Evolutionary conservation across 2,888 invertebrate species (phyloP), one percentile per base, ranked within the genome.

Genomic region (Caenorhabditis afra): DNA sequence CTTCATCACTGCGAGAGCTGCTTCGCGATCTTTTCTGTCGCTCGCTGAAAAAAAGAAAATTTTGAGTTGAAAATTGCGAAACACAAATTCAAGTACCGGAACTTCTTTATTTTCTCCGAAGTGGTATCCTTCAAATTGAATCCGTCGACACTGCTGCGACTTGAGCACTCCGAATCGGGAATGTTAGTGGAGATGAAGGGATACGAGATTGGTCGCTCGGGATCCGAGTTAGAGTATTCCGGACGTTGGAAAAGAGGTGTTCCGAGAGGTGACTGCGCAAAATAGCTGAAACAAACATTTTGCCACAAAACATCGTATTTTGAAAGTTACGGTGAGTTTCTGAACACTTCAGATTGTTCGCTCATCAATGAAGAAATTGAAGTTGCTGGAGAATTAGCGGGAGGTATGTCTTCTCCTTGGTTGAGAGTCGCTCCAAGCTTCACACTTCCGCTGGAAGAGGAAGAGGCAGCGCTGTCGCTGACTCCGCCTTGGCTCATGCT

Each of bases 91-190:
- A 44, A 10, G 20, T 50, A 73, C 73, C 73, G 50, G 29, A 77
- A 78, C 20, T 35, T 12, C 29, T 70, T 68, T 1, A 76, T 76
- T 22, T 71, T 75, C 29, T 80, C 75, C 14, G 75, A 68, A 12
- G 75, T 79, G 0, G 70, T 41, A 16, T 76, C 75, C 29, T 58
- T 70, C 14, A 74, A 41, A 50, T 53, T 67, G 41, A 77, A 77
- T 8, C 84, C 84, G 59, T 85, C 85, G 7, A 79, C 14, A 39
- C 83, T 83, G 12, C 83, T 83, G 2, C 83, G 59, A 14, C 81
- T 82, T 8, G 85, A 85, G 2, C 74, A 71, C 61, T 83, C 85
- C 0, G 85, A 85, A 50, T 85, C 85, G 2, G 76, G 76, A 41
- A 81, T 29, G 35, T 75, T 61, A 11, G 70, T 81, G 47, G 58